A percentile compares a stretch with the other conserved stretches of the same genome.
phyloP scores from a whole-genome alignment of 2,113 vertebrate species.

The Anolis sagrei region DNA sequence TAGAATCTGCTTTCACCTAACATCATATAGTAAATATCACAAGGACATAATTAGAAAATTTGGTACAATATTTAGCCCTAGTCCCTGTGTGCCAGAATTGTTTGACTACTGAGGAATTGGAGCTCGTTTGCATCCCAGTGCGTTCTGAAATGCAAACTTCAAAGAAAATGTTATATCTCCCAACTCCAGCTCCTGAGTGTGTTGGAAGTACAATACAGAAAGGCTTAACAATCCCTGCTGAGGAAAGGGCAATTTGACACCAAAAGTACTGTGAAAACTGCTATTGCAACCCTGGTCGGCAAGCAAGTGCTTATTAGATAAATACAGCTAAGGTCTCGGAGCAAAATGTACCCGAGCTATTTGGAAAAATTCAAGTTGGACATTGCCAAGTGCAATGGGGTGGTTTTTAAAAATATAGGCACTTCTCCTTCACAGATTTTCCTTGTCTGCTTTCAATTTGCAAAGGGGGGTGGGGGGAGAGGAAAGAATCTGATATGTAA shows the following conservation, averaged over 20 bases:
- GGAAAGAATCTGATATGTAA: conserved; percentile 78
- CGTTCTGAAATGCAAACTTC: conserved; percentile 82
- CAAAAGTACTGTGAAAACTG: conserved; percentile 78
- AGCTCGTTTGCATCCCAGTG: conserved; percentile 81
- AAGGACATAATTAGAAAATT: conserved; percentile 80
- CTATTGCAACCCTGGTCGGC: conserved; percentile 76
- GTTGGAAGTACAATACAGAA: conserved; percentile 82
- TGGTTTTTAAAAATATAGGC: conserved; percentile 65
- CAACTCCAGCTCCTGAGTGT: conserved; percentile 81
- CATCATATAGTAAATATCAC: conserved; percentile 67
- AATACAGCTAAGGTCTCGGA: conserved; percentile 65
- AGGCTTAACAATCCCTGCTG: conserved; percentile 82
- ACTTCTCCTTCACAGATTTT: conserved; percentile 64
- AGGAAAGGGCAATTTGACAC: conserved; percentile 83
- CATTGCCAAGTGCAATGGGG: conserved; percentile 48
- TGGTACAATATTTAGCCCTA: conserved; percentile 73
- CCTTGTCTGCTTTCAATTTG: conserved; percentile 74
- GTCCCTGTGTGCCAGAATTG: conserved; percentile 77
- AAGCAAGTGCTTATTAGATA: conserved; percentile 78
- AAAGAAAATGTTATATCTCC: conserved; percentile 85
- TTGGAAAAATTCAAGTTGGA: conserved; percentile 66
- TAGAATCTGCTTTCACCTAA: conserved; percentile 74
- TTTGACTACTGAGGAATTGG: conserved; percentile 78
- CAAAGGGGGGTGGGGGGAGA: conserved; percentile 1
- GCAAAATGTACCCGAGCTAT: conserved; percentile 59